These are phyloP conservation scores for Chunga burmeisteri DNA, from an alignment of 2,113 vertebrate species.

Conservation along the genomic window DNA sequence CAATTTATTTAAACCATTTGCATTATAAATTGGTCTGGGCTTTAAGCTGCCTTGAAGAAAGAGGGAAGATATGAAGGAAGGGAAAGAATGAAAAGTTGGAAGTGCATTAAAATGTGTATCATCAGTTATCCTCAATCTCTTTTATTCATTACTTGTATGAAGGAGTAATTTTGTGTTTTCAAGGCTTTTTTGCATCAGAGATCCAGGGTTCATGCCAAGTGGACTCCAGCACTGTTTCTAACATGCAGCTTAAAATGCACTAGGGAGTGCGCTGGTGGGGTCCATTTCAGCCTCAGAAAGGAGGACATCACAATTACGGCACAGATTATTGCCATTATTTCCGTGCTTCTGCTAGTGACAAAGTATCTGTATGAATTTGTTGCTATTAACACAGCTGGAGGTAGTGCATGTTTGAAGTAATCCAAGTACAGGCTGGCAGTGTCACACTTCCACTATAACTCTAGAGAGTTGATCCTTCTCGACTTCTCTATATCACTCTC, in stretches of 20 bases:
- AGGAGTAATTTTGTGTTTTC: background rate
- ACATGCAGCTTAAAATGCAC: background rate
- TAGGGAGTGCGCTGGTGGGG: background rate
- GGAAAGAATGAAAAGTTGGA: background rate
- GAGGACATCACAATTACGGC: background rate
- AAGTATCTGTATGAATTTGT: conserved; percentile 19
- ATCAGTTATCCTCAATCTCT: background rate
- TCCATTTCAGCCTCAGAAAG: background rate
- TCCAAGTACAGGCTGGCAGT: conserved; percentile 9
- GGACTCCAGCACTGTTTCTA: background rate
- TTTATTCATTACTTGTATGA: background rate
- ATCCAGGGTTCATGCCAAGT: background rate
- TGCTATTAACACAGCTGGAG: conserved; percentile 37
- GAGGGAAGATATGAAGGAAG: background rate
- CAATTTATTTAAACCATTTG: background rate
- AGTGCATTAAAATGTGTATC: background rate
- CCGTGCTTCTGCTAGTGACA: background rate
- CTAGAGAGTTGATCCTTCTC: conserved; percentile 16
- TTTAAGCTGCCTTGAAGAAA: background rate
- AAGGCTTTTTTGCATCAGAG: background rate
- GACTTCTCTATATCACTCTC: background rate
- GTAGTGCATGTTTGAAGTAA: background rate
- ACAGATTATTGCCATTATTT: background rate
- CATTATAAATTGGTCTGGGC: background rate
- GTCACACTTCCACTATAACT: conserved; percentile 21